Evolutionary conservation across 2,797 vertebrate genomes (phyloP).

Genomic region (Xenopus petersii): DNA sequence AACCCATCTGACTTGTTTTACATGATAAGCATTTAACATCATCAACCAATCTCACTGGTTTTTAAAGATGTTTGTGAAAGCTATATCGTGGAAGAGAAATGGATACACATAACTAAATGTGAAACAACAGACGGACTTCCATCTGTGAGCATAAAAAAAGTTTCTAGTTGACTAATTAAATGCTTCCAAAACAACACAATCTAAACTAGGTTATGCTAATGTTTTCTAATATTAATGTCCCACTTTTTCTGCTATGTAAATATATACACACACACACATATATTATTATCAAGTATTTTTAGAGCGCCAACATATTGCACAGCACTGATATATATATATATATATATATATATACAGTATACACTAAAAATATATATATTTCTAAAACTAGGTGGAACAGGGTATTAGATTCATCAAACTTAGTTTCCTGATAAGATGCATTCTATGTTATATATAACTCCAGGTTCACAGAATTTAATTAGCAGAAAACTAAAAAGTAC

Average conservation of each 20-base stretch:
- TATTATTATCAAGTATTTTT: no score
- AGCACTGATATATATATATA: no score
- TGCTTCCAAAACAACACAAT: constrained; percentile 12
- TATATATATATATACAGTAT: no score
- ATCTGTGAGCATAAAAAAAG: constrained; percentile 8
- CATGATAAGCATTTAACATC: constrained; percentile 27
- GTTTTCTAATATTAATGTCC: constrained; percentile 37
- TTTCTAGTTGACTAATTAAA: constrained; percentile 40
- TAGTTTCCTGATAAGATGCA: no score
- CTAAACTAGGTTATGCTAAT: constrained; percentile 19
- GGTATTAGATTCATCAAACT: no score
- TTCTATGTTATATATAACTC: no score
- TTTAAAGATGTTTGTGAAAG: constrained; percentile 39
- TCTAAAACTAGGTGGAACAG: no score
- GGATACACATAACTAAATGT: constrained; percentile 32
- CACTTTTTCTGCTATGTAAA: constrained; percentile 3
- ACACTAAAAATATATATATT: no score
- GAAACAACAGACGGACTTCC: constrained; percentile 27
- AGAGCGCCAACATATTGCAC: no score
- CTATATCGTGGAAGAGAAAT: constrained; percentile 21
- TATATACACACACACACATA: no score
- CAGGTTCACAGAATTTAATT: no score
- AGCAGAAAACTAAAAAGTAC: no score
- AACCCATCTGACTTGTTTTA: constrained; percentile 1
- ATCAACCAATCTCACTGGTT: constrained; percentile 30